Base-by-base conservation (phyloP, 2,797 vertebrate genomes). In the Pangasius mekongensis region DNA sequence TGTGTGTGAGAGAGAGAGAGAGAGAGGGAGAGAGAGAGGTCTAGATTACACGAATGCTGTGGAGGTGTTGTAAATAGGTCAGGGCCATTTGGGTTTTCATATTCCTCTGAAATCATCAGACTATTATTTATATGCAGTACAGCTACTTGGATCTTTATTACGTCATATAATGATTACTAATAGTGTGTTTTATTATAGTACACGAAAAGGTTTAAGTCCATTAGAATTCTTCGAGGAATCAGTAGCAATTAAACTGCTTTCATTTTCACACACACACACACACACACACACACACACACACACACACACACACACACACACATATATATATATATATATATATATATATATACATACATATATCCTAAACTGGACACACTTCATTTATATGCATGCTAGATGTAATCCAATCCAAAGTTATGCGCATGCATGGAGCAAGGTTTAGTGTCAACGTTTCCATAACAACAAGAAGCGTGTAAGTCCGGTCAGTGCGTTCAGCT, bases 1-100 rank as follows among this genome's bases (percentile, higher is more conserved):
- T 76, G 39, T 52, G 71, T 74, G 43, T 69, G 67, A 39, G 36
- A 73, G 83, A 6, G 30, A 66, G 39, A 43, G 39, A 43, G 5
- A 43, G 74, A 27, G 27, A 6, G 54, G 24, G 54, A 24, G 43
- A 16, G 84, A 74, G 83, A 6, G 30, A 66, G 39, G 8, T 56
- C 66, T 49, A 20, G 22, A 71, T 52, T 87, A 62, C 81, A 80
- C 74, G 24, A 30, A 78, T 88, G 85, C 20, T 89, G 88, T 82
- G 86, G 43, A 91, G 83, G 85, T 90, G 85, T 90, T 89, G 73
- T 88, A 89, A 89, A 84, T 92, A 86, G 85, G 87, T 88, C 86
- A 90, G 86, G 56, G 83, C 87, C 89, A 86, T 86, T 83, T 74
- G 85, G 84, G 85, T 39, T 87, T 78, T 86, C 82, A 86, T 71